These are phyloP conservation scores for Alentia gelatinosa DNA, from an alignment of 2,888 invertebrate species.

Conservation along the genomic window DNA sequence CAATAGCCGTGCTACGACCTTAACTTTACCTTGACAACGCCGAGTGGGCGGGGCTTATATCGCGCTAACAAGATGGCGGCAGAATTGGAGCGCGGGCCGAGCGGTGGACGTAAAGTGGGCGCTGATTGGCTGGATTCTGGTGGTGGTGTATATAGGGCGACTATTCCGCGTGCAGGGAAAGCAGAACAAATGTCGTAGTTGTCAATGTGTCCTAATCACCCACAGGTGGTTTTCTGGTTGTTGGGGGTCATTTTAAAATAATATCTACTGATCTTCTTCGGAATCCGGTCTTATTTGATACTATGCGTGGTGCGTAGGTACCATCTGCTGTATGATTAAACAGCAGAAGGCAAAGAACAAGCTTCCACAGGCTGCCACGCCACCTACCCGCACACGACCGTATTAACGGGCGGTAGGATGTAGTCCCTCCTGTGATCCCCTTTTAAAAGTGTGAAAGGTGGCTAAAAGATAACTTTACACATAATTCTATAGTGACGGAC, in stretches of 20 bases:
- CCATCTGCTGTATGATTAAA: no score
- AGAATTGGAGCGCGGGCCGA: neutral
- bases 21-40: slow-evolving; percentile 9
- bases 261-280: no score
- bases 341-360: neutral
- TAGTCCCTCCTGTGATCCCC: neutral
- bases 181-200: no score
- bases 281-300: no score
- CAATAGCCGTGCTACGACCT: slow-evolving; percentile 3
- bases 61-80: neutral
- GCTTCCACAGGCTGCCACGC: neutral
- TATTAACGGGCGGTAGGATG: neutral
- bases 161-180: no score
- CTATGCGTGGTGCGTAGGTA: no score
- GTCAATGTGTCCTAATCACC: no score
- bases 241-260: no score
- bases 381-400: neutral
- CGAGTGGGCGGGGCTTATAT: neutral
- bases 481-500: no score
- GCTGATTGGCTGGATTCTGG: neutral
- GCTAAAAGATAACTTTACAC: no score
- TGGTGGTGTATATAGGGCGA: neutral
- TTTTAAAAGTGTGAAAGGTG: no score
- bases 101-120: neutral
- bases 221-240: no score